Base-by-base conservation (phyloP, 1,140 invertebrate species). In the Brachionus plicatilis region DNA sequence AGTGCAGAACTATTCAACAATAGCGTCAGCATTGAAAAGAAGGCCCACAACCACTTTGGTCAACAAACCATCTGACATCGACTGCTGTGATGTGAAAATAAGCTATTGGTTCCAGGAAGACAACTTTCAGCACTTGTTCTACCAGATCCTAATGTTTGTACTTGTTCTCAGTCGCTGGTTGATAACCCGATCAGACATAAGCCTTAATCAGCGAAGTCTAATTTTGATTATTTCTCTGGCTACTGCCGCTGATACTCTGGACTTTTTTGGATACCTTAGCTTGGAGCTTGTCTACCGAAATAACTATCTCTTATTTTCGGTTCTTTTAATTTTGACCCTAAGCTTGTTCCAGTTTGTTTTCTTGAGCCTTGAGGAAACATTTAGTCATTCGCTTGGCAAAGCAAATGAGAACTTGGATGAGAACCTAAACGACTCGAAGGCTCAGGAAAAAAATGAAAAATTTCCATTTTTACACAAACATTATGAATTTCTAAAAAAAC, bases 211-310 rank as follows among this genome's bases (percentile, higher is more conserved):
- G 43, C 33, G 79, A 17, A 45, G 53, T 65, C 33, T 82, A 11
- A 82, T 82, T 37, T 41, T 82, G 20, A 65, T 82, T 47, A 65
- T 82, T 27, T 82, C 79, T 43, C n/a, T 82, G 12, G 79, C 79
- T 14, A 82, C 79, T 29, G 79, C 65, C 4, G 79, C 79, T 6
- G 79, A 82, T 82, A 82, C 65, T 41, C 33, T 82, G 9, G 53
- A 82, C n/a, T 82, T 82, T 82, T 82, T 82, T 6, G 43, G 79
- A 12, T 65, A 82, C 27, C 33, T 82, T 17, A 82, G 60, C 24
- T 11, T 82, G 20, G 79, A 82, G 17, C 20, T 82, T 37, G 79
- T 82, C 9, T 82, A 82, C 20, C 56, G 37, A 68, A 82, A 82
- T 47, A 65, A 68, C 7, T 82, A 60, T 27, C 33, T 82, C 5